Conservation (phyloP, 2,113 vertebrate species). For the Carlito syrichta region DNA sequence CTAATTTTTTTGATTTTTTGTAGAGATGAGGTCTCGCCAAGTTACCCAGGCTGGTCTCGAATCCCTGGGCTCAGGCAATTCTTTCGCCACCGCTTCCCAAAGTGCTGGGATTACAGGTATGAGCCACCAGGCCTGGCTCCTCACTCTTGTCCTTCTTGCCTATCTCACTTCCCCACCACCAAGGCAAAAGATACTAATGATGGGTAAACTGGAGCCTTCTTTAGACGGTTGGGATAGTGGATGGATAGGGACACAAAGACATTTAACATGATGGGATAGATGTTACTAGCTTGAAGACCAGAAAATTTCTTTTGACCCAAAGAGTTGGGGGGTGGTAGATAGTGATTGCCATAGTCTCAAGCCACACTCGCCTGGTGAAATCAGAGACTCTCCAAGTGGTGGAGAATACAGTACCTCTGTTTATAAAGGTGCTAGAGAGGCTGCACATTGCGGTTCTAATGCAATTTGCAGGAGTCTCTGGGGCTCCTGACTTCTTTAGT, state of each 20-base stretch:
- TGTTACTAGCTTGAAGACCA: neutral
- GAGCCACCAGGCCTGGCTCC: no score
- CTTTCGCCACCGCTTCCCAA: no score
- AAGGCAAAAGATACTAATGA: neutral
- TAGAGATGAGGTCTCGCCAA: no score
- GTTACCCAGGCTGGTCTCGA: no score
- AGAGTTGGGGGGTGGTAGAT: neutral
- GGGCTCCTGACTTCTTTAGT: neutral
- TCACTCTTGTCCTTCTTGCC: neutral
- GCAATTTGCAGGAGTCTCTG: neutral
- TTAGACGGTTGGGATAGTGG: neutral
- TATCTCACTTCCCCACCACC: neutral
- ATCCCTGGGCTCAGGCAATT: no score
- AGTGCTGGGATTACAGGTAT: no score
- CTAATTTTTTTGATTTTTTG: no score
- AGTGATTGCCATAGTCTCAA: no score
- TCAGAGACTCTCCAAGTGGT: neutral
- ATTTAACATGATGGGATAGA: neutral
- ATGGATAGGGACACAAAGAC: neutral
- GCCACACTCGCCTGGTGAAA: neutral
- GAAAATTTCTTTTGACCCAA: neutral
- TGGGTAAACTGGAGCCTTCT: neutral
- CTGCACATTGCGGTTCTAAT: neutral
- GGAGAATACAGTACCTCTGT: neutral
- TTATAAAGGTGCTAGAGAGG: neutral